A percentile compares a stretch with the other conserved stretches of the same genome.
These are phyloP conservation scores for Drosophila kanapiae DNA, from an alignment of 1,140 invertebrate species.

Conservation along the genomic window DNA sequence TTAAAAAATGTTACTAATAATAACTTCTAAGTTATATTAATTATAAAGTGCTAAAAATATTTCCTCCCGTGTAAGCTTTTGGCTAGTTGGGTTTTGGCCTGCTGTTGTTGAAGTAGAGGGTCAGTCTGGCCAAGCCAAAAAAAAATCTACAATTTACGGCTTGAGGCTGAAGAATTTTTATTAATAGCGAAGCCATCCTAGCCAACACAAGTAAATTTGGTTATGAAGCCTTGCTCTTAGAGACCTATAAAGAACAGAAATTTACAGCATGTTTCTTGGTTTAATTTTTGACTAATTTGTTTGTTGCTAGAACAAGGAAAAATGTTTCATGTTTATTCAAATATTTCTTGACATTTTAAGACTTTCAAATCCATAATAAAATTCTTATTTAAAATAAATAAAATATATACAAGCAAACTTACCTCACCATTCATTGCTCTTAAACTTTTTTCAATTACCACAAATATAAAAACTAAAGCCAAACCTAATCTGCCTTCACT, in stretches of 20 bases:
- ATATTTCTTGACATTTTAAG: neutral
- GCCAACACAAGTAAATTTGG: slow-evolving; percentile 4
- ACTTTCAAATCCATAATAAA: neutral
- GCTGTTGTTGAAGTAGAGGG: slow-evolving; percentile 17
- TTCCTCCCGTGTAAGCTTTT: neutral
- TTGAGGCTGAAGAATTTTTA: slow-evolving; percentile 24
- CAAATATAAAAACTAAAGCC: neutral
- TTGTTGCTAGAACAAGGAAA: neutral
- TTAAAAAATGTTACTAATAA: too few species aligned
- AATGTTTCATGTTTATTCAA: neutral
- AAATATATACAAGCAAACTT: neutral
- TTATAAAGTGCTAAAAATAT: neutral
- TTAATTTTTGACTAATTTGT: slow-evolving; percentile 1
- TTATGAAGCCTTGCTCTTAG: slow-evolving; percentile 13
- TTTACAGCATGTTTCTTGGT: neutral
- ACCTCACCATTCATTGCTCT: neutral
- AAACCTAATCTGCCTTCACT: slow-evolving; percentile 16
- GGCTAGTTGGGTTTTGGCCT: neutral
- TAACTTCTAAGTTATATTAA: too few species aligned
- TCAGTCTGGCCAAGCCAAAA: slow-evolving; percentile 22
- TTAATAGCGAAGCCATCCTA: slow-evolving; percentile 18
- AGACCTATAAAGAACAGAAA: neutral
- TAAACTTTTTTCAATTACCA: slow-evolving; percentile 4
- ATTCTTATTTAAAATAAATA: neutral
- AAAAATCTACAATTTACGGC: slow-evolving; percentile 29